Evolutionary conservation across 2,888 invertebrate genomes (phyloP), one percentile per base, ranked within the genome.

Genomic region (Tachystola acroxantha): DNA sequence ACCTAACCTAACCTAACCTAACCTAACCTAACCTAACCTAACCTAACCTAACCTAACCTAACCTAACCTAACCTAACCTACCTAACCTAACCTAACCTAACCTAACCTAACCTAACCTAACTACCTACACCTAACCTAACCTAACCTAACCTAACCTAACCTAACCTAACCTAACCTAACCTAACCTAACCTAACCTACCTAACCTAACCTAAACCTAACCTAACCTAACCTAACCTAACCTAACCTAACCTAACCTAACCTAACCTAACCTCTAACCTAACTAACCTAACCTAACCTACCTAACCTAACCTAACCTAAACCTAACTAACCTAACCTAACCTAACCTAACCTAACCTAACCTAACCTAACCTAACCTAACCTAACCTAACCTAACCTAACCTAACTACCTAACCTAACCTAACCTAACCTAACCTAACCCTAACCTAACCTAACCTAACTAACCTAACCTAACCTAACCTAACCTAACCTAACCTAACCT

Each of bases 391-490:
- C 22, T 22, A 22, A 22, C 22, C 22, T 13, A 28, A 28, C 28
- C 28, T 28, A 28, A 28, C 28, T 13, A 39, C 37, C 37, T 20
- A 32, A 19, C 31, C 29, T 36, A 43, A 43, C 39, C 28, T 28
- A 28, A 28, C 28, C 28, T 28, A 28, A 28, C 28, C 28, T 28
- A 28, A 28, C 28, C 28, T 28, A 28, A 28, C 28, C 28, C 28
- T 28, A 28, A 28, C 28, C 43, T 42, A 42, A 43, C 46, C 43
- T 43, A 43, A 44, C 43, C 43, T 46, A 43, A 45, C 45, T 44
- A 45, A 48, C 45, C 48, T 45, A 42, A 48, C 45, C 45, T 48
- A 45, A 45, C 47, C 45, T 45, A 40, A 47, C 46, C 43, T 46
- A 46, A 46, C 46, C 46, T 46, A 43, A 47, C 47, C 44, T 47